phyloP scores from a whole-genome alignment of 2,797 vertebrate species.

The Tympanoctomys barrerae region DNA sequence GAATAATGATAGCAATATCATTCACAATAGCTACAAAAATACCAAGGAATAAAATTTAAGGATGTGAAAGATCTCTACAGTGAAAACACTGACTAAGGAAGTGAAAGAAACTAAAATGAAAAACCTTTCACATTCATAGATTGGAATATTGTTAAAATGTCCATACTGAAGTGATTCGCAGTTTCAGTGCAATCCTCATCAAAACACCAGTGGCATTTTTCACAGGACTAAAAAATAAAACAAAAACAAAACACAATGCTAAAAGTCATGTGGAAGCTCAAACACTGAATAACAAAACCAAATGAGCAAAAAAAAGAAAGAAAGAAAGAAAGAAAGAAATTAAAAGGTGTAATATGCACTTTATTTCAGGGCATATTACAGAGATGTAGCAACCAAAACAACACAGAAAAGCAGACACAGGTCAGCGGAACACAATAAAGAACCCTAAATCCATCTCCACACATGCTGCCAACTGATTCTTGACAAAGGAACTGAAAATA shows the following conservation, averaged over 20 bases:
- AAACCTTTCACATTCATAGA: background rate
- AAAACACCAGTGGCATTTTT: background rate
- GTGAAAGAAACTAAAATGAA: background rate
- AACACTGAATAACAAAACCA: background rate
- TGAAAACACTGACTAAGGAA: background rate
- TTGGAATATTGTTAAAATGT: background rate
- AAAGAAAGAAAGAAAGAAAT: background rate
- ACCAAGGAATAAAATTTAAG: background rate
- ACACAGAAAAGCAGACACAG: background rate
- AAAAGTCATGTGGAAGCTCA: background rate
- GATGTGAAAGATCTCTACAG: background rate
- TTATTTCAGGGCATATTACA: background rate
- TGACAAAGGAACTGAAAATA: background rate
- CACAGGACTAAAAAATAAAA: background rate
- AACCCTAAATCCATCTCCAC: background rate
- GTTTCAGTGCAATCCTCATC: background rate
- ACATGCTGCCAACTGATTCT: background rate
- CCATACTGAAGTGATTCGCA: background rate
- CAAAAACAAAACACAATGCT: background rate
- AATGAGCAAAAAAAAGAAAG: background rate
- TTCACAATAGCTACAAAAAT: background rate
- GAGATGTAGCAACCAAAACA: background rate
- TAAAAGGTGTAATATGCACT: no score
- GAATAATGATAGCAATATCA: background rate
- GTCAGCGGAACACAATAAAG: background rate